Percentiles rank a stretch among this genome's conserved stretches.
Conservation (phyloP, 1,140 invertebrate genomes). For the Uloborus diversus region DNA sequence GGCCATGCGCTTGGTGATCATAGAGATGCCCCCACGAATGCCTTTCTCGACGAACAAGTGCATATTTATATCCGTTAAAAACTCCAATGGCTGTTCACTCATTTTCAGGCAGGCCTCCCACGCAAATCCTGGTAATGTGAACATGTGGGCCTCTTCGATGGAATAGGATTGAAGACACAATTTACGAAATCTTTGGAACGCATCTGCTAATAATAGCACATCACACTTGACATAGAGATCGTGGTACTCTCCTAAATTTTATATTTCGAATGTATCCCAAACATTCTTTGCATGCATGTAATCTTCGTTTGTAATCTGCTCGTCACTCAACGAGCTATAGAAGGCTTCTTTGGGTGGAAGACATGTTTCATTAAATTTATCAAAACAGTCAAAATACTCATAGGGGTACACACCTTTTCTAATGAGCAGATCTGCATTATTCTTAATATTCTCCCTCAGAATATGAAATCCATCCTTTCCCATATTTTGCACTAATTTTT, state of each 20-base stretch:
- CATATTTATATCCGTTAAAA: too few relatives aligned
- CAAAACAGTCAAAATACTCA: constrained; percentile 59
- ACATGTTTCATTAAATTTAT: constrained; percentile 59
- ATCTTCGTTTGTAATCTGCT: constrained; percentile 53
- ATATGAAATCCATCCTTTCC: neutral
- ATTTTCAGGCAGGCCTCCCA: neutral
- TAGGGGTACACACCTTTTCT: constrained; percentile 62
- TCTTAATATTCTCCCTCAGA: constrained; percentile 57
- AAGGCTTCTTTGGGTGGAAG: constrained; percentile 60
- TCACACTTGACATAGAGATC: constrained; percentile 58
- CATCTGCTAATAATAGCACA: constrained; percentile 56
- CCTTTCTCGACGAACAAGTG: neutral
- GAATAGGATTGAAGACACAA: neutral
- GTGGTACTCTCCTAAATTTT: constrained; percentile 60
- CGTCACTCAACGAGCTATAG: constrained; percentile 53
- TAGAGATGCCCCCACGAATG: neutral
- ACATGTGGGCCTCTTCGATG: neutral
- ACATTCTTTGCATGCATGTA: constrained; percentile 58
- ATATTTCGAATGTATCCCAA: constrained; percentile 54
- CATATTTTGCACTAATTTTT: neutral
- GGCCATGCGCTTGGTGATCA: neutral
- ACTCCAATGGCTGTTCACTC: neutral
- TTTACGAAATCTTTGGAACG: constrained; percentile 60
- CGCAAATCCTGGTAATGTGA: neutral
- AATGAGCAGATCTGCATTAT: constrained; percentile 36